Evolutionary conservation across 1,140 invertebrate species (phyloP).

Genomic region (Drosophila sproati): DNA sequence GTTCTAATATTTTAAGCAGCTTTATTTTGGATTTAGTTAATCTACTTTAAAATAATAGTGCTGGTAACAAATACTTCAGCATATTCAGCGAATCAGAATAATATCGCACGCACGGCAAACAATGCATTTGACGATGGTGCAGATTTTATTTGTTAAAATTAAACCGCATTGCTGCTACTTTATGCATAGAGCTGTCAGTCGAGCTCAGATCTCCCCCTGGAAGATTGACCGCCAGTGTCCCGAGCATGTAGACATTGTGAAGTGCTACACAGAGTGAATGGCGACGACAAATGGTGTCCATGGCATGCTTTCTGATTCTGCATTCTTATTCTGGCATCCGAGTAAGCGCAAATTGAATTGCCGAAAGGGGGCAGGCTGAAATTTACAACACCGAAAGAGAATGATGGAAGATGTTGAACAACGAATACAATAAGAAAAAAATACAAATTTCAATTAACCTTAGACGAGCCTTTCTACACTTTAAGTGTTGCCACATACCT

Average conservation of each 20-base stretch:
- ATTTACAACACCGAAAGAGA: not conserved
- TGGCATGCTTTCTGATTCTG: constrained; percentile 37
- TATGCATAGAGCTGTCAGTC: constrained; percentile 1
- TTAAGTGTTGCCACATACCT: constrained; percentile 22
- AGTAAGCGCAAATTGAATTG: constrained; percentile 66
- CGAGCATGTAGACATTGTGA: constrained; percentile 39
- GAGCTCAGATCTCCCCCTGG: not conserved
- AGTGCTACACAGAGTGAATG: constrained; percentile 62
- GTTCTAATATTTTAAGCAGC: too few species aligned
- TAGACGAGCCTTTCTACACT: constrained; percentile 25
- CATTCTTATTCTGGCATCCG: constrained; percentile 14
- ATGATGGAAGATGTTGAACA: constrained; percentile 6
- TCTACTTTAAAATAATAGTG: too few species aligned
- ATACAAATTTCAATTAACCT: constrained; percentile 38
- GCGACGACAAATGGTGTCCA: constrained; percentile 34
- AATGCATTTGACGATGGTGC: constrained; percentile 36
- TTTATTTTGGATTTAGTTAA: too few species aligned
- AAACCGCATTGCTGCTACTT: constrained; percentile 39
- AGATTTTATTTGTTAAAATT: constrained; percentile 56
- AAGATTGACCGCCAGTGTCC: not conserved
- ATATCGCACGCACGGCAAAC: constrained; percentile 22
- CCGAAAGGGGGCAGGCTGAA: not conserved
- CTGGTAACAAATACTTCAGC: not conserved
- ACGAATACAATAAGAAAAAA: not conserved
- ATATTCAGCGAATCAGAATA: not conserved